A percentile compares a stretch with the other conserved stretches of the same genome.
Conservation (phyloP, 2,797 vertebrate genomes). For the Microtus obscurus region DNA sequence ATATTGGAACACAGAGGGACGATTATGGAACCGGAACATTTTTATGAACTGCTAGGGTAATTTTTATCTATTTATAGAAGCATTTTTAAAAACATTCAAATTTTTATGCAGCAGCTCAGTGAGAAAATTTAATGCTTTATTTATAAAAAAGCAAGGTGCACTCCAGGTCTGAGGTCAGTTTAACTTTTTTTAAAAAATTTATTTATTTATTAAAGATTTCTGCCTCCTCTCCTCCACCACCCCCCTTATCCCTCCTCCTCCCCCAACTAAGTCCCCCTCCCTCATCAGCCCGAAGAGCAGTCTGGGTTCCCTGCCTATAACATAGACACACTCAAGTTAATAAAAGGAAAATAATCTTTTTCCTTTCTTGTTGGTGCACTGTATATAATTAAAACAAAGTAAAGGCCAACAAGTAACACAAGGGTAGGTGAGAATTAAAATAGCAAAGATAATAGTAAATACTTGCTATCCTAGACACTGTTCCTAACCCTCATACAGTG, state of each 20-base stretch:
- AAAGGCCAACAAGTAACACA: neutral
- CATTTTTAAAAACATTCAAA: slow-evolving; percentile 21
- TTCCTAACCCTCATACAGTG: neutral
- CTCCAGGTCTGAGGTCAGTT: neutral
- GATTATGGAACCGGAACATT: neutral
- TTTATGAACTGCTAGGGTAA: slow-evolving; percentile 45
- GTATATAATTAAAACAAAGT: slow-evolving; percentile 32
- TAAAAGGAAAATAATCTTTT: neutral
- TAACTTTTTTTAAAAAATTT: too few species aligned
- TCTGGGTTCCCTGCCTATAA: neutral
- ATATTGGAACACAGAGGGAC: slow-evolving; percentile 62
- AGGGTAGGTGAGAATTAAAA: slow-evolving; percentile 34
- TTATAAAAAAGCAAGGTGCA: neutral
- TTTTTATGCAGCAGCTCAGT: slow-evolving; percentile 25
- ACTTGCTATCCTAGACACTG: neutral
- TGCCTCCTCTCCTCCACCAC: too few species aligned
- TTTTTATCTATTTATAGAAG: slow-evolving; percentile 43
- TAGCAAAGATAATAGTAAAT: neutral
- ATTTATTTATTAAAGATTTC: too few species aligned
- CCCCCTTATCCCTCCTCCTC: too few species aligned
- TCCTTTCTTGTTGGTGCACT: neutral
- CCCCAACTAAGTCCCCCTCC: too few species aligned
- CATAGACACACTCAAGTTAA: slow-evolving; percentile 38
- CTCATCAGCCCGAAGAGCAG: too few species aligned
- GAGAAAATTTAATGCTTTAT: slow-evolving; percentile 33